Conservation (phyloP, 2,113 vertebrate genomes). For the Hemiprocne comata region DNA sequence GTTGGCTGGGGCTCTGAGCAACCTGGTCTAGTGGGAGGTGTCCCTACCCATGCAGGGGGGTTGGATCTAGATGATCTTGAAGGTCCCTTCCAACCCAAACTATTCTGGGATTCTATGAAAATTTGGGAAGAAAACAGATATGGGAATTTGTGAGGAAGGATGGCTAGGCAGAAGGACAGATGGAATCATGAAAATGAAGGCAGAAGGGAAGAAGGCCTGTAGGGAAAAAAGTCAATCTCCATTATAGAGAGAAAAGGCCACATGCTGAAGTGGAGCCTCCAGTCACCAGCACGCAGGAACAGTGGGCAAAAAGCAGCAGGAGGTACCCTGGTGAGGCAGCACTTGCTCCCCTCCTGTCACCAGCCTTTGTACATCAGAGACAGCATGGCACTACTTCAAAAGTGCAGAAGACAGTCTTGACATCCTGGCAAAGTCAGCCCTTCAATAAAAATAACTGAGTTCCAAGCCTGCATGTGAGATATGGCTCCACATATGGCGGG, state of each 20-base stretch:
- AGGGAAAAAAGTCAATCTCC: background rate
- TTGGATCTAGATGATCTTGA: no score
- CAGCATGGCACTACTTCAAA: constrained; percentile 24
- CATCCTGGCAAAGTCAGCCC: constrained; percentile 43
- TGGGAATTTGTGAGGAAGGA: background rate
- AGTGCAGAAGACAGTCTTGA: constrained; percentile 42
- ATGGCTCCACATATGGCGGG: constrained; percentile 44
- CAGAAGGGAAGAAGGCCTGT: background rate
- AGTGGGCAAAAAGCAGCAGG: background rate
- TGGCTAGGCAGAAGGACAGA: constrained; percentile 26
- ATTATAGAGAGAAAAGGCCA: background rate
- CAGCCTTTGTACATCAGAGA: background rate
- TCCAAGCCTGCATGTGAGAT: constrained; percentile 44
- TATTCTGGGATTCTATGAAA: no score
- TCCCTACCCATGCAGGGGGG: no score
- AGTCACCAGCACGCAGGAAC: background rate
- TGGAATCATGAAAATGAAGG: background rate
- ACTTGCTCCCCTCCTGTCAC: background rate
- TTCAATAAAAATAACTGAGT: constrained; percentile 25
- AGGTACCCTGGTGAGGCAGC: background rate
- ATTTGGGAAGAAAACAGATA: background rate
- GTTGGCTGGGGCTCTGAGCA: no score
- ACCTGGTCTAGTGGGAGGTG: no score
- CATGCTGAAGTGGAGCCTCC: background rate
- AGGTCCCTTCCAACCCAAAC: no score